These are phyloP conservation scores for Tetranychus truncatus DNA, from an alignment of 2,888 invertebrate genomes.

Conservation along the genomic window DNA sequence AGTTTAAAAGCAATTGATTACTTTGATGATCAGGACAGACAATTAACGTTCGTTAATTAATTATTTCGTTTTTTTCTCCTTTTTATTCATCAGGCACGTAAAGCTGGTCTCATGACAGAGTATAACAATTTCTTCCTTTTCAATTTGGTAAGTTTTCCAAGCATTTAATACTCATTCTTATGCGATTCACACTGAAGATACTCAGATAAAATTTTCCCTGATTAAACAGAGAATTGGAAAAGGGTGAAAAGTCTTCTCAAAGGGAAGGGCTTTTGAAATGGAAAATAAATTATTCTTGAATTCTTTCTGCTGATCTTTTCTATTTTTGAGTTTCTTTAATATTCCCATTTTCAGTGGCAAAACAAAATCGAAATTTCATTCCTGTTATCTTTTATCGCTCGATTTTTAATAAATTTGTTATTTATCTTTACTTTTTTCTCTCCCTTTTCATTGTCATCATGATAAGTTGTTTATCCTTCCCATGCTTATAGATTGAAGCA, in stretches of 20 bases:
- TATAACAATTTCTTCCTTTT: slow-evolving; percentile 23
- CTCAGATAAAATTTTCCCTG: too few species aligned
- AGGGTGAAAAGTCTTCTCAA: too few species aligned
- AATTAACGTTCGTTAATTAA: not conserved
- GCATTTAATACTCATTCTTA: too few species aligned
- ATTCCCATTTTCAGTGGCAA: too few species aligned
- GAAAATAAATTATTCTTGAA: too few species aligned
- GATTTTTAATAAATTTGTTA: not conserved
- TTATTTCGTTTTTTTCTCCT: not conserved
- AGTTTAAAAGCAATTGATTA: not conserved
- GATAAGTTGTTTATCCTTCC: not conserved
- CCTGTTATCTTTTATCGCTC: not conserved
- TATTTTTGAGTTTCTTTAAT: not conserved
- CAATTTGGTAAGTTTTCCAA: slow-evolving; percentile 17
- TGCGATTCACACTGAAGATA: too few species aligned
- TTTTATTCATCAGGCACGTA: slow-evolving; percentile 12
- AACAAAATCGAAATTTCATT: not conserved
- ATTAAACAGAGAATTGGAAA: too few species aligned
- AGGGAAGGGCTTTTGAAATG: too few species aligned
- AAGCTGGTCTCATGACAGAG: slow-evolving; percentile 22
- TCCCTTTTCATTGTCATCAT: not conserved
- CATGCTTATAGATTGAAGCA: not conserved
- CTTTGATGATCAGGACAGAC: not conserved
- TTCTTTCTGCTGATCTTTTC: slow-evolving; percentile 1
- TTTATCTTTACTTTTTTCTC: not conserved